These are phyloP conservation scores for Darevskia mixta DNA, from an alignment of 2,797 vertebrate species.

Conservation along the genomic window DNA sequence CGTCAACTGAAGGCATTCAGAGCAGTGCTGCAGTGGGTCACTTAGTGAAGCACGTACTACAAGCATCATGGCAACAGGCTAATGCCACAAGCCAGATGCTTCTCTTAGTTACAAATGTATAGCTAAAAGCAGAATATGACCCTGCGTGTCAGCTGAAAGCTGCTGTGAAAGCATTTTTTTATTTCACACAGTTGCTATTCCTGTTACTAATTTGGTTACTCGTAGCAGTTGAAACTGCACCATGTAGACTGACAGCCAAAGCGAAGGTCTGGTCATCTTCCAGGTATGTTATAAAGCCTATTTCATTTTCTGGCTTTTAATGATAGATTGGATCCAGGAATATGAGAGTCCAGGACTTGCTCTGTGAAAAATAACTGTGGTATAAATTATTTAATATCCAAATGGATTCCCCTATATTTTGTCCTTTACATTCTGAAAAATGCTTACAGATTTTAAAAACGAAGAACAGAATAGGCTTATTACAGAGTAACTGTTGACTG, in stretches of 20 bases:
- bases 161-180: slow-evolving; percentile 49
- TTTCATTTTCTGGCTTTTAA: slow-evolving; percentile 49
- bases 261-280: slow-evolving; percentile 56
- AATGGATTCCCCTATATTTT: slow-evolving; percentile 27
- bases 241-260: slow-evolving; percentile 43
- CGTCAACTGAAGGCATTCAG: not conserved
- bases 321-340: slow-evolving; percentile 39
- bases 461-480: not conserved
- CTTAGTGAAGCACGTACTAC: slow-evolving; percentile 4
- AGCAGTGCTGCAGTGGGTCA: not conserved
- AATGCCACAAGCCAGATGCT: not conserved
- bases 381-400: slow-evolving; percentile 40
- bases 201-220: slow-evolving; percentile 61
- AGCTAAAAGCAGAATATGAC: slow-evolving; percentile 40
- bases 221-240: slow-evolving; percentile 41
- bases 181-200: slow-evolving; percentile 51
- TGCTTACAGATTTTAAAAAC: slow-evolving; percentile 28
- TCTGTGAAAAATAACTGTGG: slow-evolving; percentile 44
- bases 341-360: slow-evolving; percentile 31
- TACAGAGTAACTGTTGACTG: slow-evolving; percentile 5
- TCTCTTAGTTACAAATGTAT: not conserved
- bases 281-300: slow-evolving; percentile 52
- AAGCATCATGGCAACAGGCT: slow-evolving; percentile 8
- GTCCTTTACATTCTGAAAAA: slow-evolving; percentile 37
- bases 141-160: slow-evolving; percentile 26